A percentile compares a stretch with the other conserved stretches of the same genome.
phyloP scores from a whole-genome alignment of 37 sponge, comb jelly and placozoan species.

The Amphimedon queenslandica region DNA sequence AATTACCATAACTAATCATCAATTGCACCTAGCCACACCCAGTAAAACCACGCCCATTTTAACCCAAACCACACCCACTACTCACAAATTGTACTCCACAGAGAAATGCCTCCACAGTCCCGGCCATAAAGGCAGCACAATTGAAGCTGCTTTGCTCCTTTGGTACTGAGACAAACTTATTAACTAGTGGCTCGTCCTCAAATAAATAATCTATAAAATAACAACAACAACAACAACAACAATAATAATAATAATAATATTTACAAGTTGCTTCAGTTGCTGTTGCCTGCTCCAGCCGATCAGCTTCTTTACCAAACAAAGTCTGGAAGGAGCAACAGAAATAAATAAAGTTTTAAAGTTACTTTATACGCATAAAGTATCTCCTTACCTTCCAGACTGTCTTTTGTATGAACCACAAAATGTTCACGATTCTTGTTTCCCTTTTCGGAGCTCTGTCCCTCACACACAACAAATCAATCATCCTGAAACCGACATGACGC shows the following conservation, averaged over 20 bases:
- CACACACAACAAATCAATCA: slow-evolving; percentile 81
- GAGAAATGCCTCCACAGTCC: slow-evolving; percentile 84
- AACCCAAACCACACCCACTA: too few relatives aligned
- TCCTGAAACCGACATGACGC: slow-evolving; percentile 80
- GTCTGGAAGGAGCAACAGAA: slow-evolving; percentile 32
- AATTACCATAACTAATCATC: too few relatives aligned
- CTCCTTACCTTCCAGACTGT: slow-evolving; percentile 84
- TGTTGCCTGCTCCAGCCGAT: slow-evolving; percentile 87
- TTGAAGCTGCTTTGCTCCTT: slow-evolving; percentile 90
- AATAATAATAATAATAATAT: not conserved
- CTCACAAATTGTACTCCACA: slow-evolving; percentile 83
- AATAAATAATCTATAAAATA: slow-evolving; percentile 73
- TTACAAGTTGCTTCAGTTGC: slow-evolving; percentile 87
- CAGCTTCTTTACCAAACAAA: slow-evolving; percentile 96
- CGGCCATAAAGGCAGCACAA: slow-evolving; percentile 94
- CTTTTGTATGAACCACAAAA: slow-evolving; percentile 87
- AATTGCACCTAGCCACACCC: too few relatives aligned
- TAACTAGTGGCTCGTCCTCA: slow-evolving; percentile 95
- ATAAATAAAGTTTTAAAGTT: too few relatives aligned
- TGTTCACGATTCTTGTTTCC: slow-evolving; percentile 82
- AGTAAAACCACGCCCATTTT: not conserved
- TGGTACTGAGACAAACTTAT: slow-evolving; percentile 91
- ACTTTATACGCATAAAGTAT: too few relatives aligned
- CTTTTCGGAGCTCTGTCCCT: slow-evolving; percentile 78
- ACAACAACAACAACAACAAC: slow-evolving; percentile 3